Percentiles rank a stretch among this genome's conserved stretches.
Conservation (phyloP, 2,888 invertebrate genomes). For the Marasmarcha lunaedactyla region DNA sequence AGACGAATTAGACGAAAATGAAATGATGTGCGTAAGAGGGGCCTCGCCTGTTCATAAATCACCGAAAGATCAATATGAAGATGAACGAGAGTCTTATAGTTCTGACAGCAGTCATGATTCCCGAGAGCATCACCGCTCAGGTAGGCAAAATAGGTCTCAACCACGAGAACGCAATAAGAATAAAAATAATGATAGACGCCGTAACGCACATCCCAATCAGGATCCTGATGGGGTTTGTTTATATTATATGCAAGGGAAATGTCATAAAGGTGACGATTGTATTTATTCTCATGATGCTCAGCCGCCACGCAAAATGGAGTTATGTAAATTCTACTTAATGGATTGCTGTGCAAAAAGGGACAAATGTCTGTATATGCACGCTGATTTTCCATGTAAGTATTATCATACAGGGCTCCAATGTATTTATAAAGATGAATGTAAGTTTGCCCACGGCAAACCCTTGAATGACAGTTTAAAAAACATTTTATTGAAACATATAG, state of each 20-base stretch:
- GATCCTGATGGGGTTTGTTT: slow-evolving; percentile 82
- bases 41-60: slow-evolving; percentile 74
- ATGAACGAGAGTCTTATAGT: slow-evolving; percentile 64
- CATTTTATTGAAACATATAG: slow-evolving; percentile 80
- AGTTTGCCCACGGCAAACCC: slow-evolving; percentile 92
- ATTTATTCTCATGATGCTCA: slow-evolving; percentile 87
- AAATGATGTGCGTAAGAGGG: slow-evolving; percentile 84
- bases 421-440: slow-evolving; percentile 85
- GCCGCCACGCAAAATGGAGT: slow-evolving; percentile 88
- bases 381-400: slow-evolving; percentile 97
- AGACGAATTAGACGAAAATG: slow-evolving; percentile 79
- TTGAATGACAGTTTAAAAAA: slow-evolving; percentile 82
- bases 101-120: slow-evolving; percentile 69
- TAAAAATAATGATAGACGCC: slow-evolving; percentile 62
- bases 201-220: slow-evolving; percentile 71
- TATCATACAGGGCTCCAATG: slow-evolving; percentile 94
- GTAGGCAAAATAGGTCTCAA: slow-evolving; percentile 35
- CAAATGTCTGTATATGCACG: slow-evolving; percentile 96
- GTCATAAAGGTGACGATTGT: slow-evolving; percentile 87
- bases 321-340: slow-evolving; percentile 97
- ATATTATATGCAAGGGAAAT: slow-evolving; percentile 91
- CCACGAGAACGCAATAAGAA: slow-evolving; percentile 58
- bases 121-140: slow-evolving; percentile 56
- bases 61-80: slow-evolving; percentile 48
- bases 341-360: slow-evolving; percentile 96